Base-by-base conservation (phyloP, 2,797 vertebrate genomes). In the Apodemus agrarius region DNA sequence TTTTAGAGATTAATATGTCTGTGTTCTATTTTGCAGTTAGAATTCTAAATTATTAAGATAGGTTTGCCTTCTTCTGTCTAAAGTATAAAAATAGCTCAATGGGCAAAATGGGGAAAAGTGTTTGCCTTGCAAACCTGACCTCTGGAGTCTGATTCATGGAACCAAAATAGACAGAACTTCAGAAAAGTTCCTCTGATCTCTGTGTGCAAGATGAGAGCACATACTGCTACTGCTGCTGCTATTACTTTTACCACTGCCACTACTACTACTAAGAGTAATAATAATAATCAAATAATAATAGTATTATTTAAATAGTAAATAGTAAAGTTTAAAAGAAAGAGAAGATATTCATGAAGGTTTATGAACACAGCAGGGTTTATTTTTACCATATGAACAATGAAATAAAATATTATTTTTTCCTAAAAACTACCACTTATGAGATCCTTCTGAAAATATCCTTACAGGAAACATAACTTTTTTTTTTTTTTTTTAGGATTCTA, bases 401-500 rank as follows among this genome's bases (percentile, higher is more conserved):
- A 8, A 86, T 89, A 93, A 80, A 90, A n/a, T 22, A 24, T 46
- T 52, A 88, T 74, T 59, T 59, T 59, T 14, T 78, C 69, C 76
- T 72, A 81, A 91, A 13, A 89, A 34, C 22, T 92, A 10, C 22
- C 11, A 78, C n/a, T 57, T 76, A 84, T 63, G n/a, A 88, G 21
- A 1, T 92, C 88, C 29, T 96, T 94, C 52, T 72, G 40, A 65
- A 95, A 84, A 61, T 69, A 89, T 69, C 63, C n/a, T 72, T 79
- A 89, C 13, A 46, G 72, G 69, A 96, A 91, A 5, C 24, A 61
- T 67, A 75, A 37, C 0, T 89, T 49, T 80, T 43, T 79, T 0
- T 89, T 49, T 80, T 43, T 79, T 19, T 69, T 67, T 97, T 67
- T 97, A 82, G 46, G 14, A 85, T 79, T 91, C 92, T 92, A 93